Evolutionary conservation across 2,888 invertebrate genomes (phyloP).

Genomic region (Leptinotarsa peninsularis): DNA sequence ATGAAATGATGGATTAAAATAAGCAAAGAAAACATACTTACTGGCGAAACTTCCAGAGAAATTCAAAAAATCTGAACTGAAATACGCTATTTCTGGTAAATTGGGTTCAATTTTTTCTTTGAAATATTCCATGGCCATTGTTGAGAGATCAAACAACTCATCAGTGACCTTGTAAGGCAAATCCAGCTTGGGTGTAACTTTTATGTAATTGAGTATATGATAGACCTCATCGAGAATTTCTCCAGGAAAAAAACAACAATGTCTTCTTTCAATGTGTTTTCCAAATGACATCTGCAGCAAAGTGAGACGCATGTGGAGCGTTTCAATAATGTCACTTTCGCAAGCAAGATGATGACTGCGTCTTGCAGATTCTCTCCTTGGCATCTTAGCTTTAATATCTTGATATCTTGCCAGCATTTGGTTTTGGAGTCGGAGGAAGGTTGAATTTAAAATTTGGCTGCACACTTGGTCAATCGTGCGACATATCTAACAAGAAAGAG

Average conservation of each 20-base stretch:
- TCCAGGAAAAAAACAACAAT: conserved; percentile 95
- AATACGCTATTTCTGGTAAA: conserved; percentile 88
- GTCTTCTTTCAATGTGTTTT: conserved; percentile 92
- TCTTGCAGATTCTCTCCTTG: conserved; percentile 89
- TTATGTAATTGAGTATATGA: conserved; percentile 85
- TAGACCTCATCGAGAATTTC: conserved; percentile 94
- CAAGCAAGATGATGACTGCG: conserved; percentile 91
- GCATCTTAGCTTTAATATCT: conserved; percentile 91
- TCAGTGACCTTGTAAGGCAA: conserved; percentile 94
- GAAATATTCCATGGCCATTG: conserved; percentile 98
- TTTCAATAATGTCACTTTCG: conserved; percentile 93
- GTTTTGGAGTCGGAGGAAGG: conserved; percentile 87
- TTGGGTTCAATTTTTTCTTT: conserved; percentile 93
- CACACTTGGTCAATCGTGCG: conserved; percentile 84
- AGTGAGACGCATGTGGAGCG: conserved; percentile 91
- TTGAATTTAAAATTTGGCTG: conserved; percentile 83
- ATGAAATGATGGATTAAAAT: background rate
- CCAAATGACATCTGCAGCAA: conserved; percentile 94
- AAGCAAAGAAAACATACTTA: conserved; percentile 37
- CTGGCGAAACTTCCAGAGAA: conserved; percentile 73
- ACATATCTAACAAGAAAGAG: conserved; percentile 76
- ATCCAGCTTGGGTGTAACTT: conserved; percentile 81
- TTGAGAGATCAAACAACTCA: conserved; percentile 92
- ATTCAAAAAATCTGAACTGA: conserved; percentile 86
- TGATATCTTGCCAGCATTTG: conserved; percentile 88